A percentile compares a stretch with the other conserved stretches of the same genome.
phyloP scores from a whole-genome alignment of 1,140 invertebrate species.

The Anadara kagoshimensis region DNA sequence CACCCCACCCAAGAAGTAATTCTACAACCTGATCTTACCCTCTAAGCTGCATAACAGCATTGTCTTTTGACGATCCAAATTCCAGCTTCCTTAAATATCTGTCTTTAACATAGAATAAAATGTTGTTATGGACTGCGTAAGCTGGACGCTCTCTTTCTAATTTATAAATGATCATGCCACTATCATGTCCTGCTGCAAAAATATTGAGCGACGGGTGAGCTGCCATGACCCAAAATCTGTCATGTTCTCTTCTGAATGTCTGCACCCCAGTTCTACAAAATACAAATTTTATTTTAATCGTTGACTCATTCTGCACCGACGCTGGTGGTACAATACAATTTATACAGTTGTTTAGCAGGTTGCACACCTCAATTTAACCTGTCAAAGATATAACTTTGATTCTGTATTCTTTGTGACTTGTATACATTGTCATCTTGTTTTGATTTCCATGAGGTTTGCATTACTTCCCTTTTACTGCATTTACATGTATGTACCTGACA shows the following conservation, averaged over 20 bases:
- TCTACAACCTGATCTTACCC: slow-evolving; percentile 74
- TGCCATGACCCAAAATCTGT: slow-evolving; percentile 96
- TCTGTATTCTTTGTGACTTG: too few relatives aligned
- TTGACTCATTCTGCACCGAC: too few relatives aligned
- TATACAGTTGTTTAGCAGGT: too few relatives aligned
- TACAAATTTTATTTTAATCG: not conserved
- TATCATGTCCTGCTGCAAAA: slow-evolving; percentile 93
- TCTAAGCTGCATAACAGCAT: slow-evolving; percentile 93
- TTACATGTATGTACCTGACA: too few relatives aligned
- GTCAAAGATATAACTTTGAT: too few relatives aligned
- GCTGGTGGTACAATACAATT: too few relatives aligned
- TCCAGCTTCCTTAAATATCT: slow-evolving; percentile 92
- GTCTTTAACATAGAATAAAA: slow-evolving; percentile 98
- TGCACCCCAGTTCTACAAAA: slow-evolving; percentile 88
- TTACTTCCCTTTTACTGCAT: too few relatives aligned
- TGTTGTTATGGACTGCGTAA: slow-evolving; percentile 93
- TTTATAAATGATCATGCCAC: slow-evolving; percentile 90
- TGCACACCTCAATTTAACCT: too few relatives aligned
- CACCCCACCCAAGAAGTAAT: too few relatives aligned
- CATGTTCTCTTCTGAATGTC: slow-evolving; percentile 94
- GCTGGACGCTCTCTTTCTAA: slow-evolving; percentile 97
- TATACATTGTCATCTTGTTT: too few relatives aligned
- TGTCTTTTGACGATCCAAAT: slow-evolving; percentile 94
- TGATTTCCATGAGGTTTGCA: too few relatives aligned
- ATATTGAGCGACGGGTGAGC: slow-evolving; percentile 85